Evolutionary conservation across 1,140 invertebrate genomes (phyloP).

Genomic region (Galleria mellonella): DNA sequence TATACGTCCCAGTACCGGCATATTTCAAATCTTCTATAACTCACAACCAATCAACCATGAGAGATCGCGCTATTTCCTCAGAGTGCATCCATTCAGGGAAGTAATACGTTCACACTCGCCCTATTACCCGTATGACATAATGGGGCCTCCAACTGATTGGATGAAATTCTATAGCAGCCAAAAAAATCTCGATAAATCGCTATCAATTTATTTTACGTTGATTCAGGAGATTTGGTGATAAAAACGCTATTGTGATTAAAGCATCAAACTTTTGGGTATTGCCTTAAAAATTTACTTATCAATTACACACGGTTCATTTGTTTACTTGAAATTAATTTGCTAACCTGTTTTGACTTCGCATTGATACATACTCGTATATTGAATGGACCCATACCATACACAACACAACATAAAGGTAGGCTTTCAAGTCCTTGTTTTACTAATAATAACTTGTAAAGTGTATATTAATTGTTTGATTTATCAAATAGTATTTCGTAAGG

Average conservation of each 20-base stretch:
- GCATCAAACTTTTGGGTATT: background rate
- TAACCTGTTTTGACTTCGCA: too few relatives aligned
- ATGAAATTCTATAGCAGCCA: conserved; percentile 12
- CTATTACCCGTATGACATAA: conserved; percentile 16
- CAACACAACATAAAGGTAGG: too few relatives aligned
- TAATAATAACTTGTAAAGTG: too few relatives aligned
- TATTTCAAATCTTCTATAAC: conserved; percentile 10
- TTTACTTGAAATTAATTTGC: too few relatives aligned
- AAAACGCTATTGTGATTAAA: background rate
- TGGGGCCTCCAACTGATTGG: conserved; percentile 14
- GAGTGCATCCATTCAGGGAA: conserved; percentile 16
- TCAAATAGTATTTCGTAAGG: too few relatives aligned
- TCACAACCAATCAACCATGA: conserved; percentile 15
- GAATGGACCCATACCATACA: too few relatives aligned
- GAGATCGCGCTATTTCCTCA: conserved; percentile 19
- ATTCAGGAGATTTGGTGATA: conserved; percentile 7
- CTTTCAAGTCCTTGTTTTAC: too few relatives aligned
- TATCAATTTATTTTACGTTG: conserved; percentile 14
- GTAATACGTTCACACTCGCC: conserved; percentile 15
- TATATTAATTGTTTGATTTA: too few relatives aligned
- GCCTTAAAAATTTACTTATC: background rate
- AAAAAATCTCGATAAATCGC: conserved; percentile 13
- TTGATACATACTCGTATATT: too few relatives aligned
- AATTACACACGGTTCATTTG: too few relatives aligned
- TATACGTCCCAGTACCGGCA: too few relatives aligned